A percentile compares a stretch with the other conserved stretches of the same genome.
phyloP scores from a whole-genome alignment of 2,797 vertebrate genomes.

The Trachurus trachurus region DNA sequence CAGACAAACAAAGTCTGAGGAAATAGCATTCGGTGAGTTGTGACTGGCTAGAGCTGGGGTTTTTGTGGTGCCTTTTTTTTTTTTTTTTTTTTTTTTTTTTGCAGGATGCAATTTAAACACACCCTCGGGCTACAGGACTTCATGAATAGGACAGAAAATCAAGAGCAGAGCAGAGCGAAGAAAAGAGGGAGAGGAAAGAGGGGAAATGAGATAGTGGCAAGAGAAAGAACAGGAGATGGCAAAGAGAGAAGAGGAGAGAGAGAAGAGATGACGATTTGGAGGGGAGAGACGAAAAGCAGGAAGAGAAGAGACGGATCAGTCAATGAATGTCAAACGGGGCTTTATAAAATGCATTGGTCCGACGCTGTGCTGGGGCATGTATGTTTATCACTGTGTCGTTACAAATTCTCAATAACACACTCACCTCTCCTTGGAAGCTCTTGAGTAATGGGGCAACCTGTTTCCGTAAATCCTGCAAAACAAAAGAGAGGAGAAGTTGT shows the following conservation, averaged over 20 bases:
- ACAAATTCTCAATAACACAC: constrained; percentile 65
- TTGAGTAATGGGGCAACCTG: constrained; percentile 98
- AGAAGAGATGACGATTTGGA: constrained; percentile 56
- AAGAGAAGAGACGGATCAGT: constrained; percentile 45
- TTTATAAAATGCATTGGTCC: constrained; percentile 44
- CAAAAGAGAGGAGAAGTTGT: constrained; percentile 30
- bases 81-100: constrained; percentile 48
- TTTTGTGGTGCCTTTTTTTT: constrained; percentile 72
- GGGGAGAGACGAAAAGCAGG: constrained; percentile 34
- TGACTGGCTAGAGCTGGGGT: constrained; percentile 76
- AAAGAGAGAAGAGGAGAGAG: constrained; percentile 43
- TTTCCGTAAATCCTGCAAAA: constrained; percentile 95
- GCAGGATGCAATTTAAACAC: constrained; percentile 88
- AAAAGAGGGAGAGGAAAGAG: constrained; percentile 75
- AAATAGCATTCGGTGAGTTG: constrained; percentile 77
- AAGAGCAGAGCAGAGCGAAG: constrained; percentile 80
- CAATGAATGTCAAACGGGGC: constrained; percentile 57
- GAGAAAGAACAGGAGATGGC: constrained; percentile 67
- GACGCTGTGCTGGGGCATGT: constrained; percentile 35
- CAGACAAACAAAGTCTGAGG: constrained; percentile 74
- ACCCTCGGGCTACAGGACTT: constrained; percentile 82
- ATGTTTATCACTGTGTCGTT: constrained; percentile 35
- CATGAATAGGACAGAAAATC: constrained; percentile 86
- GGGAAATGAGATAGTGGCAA: constrained; percentile 77
- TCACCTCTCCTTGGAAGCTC: constrained; percentile 99